A percentile compares a stretch with the other conserved stretches of the same genome.
phyloP scores from a whole-genome alignment of 2,113 vertebrate genomes.

The Pheucticus melanocephalus region DNA sequence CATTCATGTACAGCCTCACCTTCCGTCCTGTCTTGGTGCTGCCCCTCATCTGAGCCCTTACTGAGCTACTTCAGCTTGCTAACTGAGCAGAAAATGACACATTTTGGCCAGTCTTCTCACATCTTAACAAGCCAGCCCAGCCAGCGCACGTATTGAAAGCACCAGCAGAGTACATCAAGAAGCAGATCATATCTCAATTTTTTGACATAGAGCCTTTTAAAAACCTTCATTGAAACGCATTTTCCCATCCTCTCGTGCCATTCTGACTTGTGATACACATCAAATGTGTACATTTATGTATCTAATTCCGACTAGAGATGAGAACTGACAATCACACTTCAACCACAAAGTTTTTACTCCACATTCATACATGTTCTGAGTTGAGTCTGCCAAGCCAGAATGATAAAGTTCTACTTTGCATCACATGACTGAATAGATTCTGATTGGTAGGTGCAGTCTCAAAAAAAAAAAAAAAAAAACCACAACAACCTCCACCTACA shows the following conservation, averaged over 20 bases:
- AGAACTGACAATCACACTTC: neutral
- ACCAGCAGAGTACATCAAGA: neutral
- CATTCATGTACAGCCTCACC: neutral
- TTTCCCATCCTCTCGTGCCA: neutral
- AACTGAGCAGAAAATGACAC: neutral
- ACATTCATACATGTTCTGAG: neutral
- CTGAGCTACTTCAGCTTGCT: neutral
- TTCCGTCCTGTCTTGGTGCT: neutral
- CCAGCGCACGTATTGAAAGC: neutral
- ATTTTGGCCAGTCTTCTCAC: neutral
- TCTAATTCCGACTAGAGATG: neutral
- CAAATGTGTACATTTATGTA: accelerated
- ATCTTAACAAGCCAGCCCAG: neutral
- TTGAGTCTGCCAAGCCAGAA: neutral
- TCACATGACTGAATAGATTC: neutral
- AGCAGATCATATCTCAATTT: neutral
- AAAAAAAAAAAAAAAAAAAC: accelerated
- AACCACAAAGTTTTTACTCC: neutral
- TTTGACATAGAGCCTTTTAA: neutral
- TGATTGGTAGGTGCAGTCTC: accelerated
- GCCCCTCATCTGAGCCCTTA: neutral
- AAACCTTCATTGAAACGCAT: neutral
- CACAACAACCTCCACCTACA: neutral
- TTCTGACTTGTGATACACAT: neutral
- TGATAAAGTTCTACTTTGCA: neutral